Base-by-base conservation (phyloP, 1,140 invertebrate species). In the Drosophila littoralis region DNA sequence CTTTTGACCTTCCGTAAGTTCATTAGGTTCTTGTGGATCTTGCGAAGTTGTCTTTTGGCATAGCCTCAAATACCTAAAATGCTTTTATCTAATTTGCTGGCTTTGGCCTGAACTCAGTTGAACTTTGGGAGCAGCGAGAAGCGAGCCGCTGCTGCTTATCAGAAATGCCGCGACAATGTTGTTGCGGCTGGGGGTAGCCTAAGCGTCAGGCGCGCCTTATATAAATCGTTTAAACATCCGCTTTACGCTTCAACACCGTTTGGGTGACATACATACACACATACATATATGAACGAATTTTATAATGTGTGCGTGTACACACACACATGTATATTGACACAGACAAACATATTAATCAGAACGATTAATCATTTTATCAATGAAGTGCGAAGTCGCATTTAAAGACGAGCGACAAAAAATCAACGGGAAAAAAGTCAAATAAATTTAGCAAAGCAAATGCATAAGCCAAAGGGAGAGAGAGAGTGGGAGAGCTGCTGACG, bases 321-420 rank as follows among this genome's bases (percentile, higher is more conserved):
- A 17, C 52, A 33, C 22, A 17, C 10, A 35, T 55, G n/a, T 33
- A 7, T 51, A 36, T 51, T 38, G 6, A 10, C 33, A 22, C 10
- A 58, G 43, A 63, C 50, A 46, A 35, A 7, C 17, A 72, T 46
- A 81, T 64, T 79, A 82, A 79, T 77, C 76, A 88, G 71, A 82
- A 82, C 83, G 83, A 86, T 86, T 88, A 86, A 86, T 88, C 83
- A 86, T 82, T 86, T 85, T 85, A 85, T 85, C 81, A 85, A 85
- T 85, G 81, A 85, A 85, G 81, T 85, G 81, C 70, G 67, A 81
- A 81, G 64, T 81, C 58, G 45, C 71, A 61, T 69, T 58, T 50
- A 32, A 40, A 77, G 50, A 17, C 6, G 33, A 57, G 57, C 15
- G 38, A 63, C 35, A 69, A 61, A 28, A 35, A 38, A 78, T 66